phyloP scores from a whole-genome alignment of 2,797 vertebrate genomes.

The Phrynocephalus vlangalii region DNA sequence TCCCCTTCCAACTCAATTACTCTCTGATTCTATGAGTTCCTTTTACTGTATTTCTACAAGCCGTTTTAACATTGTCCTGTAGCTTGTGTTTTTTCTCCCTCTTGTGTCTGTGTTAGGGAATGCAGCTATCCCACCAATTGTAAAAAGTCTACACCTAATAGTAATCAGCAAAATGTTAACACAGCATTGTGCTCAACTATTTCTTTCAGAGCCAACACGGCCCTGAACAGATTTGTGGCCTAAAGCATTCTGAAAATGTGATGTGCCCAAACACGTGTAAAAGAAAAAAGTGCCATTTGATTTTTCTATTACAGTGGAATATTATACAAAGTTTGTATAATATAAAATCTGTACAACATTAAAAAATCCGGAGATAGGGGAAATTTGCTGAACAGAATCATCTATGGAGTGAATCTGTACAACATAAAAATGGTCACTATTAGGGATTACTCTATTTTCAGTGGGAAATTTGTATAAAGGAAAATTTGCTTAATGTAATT shows the following conservation, averaged over 20 bases:
- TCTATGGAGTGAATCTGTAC: too few relatives aligned
- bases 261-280: neutral
- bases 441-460: too few relatives aligned
- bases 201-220: neutral
- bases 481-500: too few relatives aligned
- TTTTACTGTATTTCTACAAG: neutral
- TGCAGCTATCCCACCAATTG: slow-evolving; percentile 9
- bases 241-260: neutral
- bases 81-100: slow-evolving; percentile 49
- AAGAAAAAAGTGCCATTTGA: too few relatives aligned
- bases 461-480: too few relatives aligned
- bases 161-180: neutral
- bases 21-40: neutral
- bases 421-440: too few relatives aligned
- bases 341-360: too few relatives aligned
- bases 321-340: too few relatives aligned
- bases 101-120: slow-evolving; percentile 37
- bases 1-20: too few relatives aligned
- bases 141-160: neutral
- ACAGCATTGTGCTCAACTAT: neutral
- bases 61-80: neutral
- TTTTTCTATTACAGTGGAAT: neutral
- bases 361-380: too few relatives aligned
- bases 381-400: too few relatives aligned
- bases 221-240: neutral